Evolutionary conservation across 2,113 vertebrate species (phyloP).

Genomic region (Cryptotis parvus): DNA sequence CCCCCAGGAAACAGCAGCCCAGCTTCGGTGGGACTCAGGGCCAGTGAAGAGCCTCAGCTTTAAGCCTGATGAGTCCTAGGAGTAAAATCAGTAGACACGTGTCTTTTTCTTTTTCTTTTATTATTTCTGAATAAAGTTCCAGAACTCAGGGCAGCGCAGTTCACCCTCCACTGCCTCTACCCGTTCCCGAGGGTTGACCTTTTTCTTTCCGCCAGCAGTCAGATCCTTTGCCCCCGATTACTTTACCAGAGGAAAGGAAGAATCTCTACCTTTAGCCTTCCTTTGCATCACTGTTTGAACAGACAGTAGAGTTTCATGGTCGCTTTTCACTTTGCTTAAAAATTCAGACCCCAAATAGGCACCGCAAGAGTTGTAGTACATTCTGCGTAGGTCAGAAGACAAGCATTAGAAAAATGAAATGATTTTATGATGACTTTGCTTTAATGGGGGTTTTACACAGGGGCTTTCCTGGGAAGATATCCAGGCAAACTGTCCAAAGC

Average conservation of each 20-base stretch:
- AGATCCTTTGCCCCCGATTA: slow-evolving; percentile 32
- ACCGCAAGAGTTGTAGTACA: slow-evolving; percentile 46
- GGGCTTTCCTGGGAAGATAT: slow-evolving; percentile 60
- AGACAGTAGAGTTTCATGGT: not conserved
- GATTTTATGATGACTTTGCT: slow-evolving; percentile 60
- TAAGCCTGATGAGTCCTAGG: not conserved
- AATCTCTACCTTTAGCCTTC: slow-evolving; percentile 39
- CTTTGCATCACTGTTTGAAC: slow-evolving; percentile 1
- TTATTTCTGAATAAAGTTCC: slow-evolving; percentile 58
- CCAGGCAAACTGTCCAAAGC: slow-evolving; percentile 71
- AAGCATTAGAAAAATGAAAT: slow-evolving; percentile 60
- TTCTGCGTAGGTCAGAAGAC: slow-evolving; percentile 53
- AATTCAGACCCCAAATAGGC: slow-evolving; percentile 1
- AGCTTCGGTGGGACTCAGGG: not conserved
- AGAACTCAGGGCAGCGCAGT: slow-evolving; percentile 20
- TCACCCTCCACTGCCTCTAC: not conserved
- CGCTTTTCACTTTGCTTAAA: slow-evolving; percentile 44
- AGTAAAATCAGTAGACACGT: not conserved
- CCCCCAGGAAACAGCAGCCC: not conserved
- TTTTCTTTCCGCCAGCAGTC: slow-evolving; percentile 22
- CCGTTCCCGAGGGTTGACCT: not conserved
- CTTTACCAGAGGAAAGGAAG: slow-evolving; percentile 32
- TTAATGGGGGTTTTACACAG: slow-evolving; percentile 48
- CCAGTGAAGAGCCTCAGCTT: not conserved
- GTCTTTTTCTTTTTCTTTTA: not conserved